phyloP scores from a whole-genome alignment of 2,797 vertebrate genomes.

The Sebastes diploproa region DNA sequence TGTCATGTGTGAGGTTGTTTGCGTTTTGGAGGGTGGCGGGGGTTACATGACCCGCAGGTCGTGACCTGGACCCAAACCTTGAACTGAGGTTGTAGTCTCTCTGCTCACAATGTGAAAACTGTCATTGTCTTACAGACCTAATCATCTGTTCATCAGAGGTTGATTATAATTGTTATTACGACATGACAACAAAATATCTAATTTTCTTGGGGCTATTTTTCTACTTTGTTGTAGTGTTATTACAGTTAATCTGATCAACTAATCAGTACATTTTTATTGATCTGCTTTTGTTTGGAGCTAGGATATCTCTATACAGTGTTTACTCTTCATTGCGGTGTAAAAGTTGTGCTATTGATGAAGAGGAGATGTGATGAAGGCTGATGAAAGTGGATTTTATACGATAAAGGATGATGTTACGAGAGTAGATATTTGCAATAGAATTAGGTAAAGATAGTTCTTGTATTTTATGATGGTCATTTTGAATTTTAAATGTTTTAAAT shows the following conservation, averaged over 20 bases:
- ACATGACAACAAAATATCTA: background rate
- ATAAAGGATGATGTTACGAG: background rate
- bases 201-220: background rate
- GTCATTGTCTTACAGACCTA: background rate
- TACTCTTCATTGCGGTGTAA: background rate
- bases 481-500: background rate
- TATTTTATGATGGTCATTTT: background rate
- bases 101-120: background rate
- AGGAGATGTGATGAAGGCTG: background rate
- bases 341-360: background rate
- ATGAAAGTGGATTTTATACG: background rate
- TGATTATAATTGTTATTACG: background rate
- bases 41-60: background rate
- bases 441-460: background rate
- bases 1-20: background rate
- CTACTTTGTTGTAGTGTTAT: background rate
- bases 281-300: background rate
- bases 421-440: background rate
- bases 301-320: background rate
- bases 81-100: background rate
- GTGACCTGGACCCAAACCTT: conserved; percentile 23
- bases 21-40: background rate
- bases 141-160: background rate
- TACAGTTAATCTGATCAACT: background rate
- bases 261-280: background rate